Evolutionary conservation across 64 coral and sea anemone genomes (phyloP).

Genomic region (Montipora efflorescens): DNA sequence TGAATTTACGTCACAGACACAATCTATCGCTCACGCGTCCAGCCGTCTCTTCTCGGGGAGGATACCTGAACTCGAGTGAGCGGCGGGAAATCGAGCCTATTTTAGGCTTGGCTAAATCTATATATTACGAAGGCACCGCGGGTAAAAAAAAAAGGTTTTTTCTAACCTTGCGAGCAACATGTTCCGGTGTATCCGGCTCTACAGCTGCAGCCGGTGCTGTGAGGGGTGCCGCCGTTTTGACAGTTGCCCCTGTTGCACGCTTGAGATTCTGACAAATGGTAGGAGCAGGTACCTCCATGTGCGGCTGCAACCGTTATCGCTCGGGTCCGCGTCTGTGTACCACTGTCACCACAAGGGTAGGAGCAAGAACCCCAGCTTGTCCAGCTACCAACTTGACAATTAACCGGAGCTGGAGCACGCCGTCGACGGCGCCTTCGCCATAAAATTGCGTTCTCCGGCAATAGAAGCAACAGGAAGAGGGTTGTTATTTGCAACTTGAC

Average conservation of each 20-base stretch:
- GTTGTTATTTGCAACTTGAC: too few relatives aligned
- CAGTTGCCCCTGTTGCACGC: conserved; percentile 71
- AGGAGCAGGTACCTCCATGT: conserved; percentile 63
- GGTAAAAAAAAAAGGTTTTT: too few relatives aligned
- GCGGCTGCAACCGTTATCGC: background rate
- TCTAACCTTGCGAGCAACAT: conserved; percentile 66
- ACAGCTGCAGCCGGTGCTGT: conserved; percentile 54
- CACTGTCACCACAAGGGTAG: conserved; percentile 69
- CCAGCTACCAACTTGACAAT: conserved; percentile 60
- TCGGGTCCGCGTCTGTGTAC: conserved; percentile 47
- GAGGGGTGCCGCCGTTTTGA: conserved; percentile 72
- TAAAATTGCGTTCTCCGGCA: conserved; percentile 18
- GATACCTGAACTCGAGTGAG: too few relatives aligned
- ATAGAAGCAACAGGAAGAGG: background rate
- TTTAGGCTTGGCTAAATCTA: too few relatives aligned
- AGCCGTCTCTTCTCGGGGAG: too few relatives aligned
- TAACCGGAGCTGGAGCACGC: background rate
- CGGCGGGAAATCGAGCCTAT: too few relatives aligned
- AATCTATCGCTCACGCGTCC: too few relatives aligned
- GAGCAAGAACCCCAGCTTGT: conserved; percentile 66
- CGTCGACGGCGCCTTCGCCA: conserved; percentile 56
- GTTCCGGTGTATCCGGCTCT: conserved; percentile 58
- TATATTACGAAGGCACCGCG: too few relatives aligned
- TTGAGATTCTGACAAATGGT: background rate
- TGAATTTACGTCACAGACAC: too few relatives aligned